Base-by-base conservation (phyloP, 2,888 invertebrate species). In the Diploptera punctata region DNA sequence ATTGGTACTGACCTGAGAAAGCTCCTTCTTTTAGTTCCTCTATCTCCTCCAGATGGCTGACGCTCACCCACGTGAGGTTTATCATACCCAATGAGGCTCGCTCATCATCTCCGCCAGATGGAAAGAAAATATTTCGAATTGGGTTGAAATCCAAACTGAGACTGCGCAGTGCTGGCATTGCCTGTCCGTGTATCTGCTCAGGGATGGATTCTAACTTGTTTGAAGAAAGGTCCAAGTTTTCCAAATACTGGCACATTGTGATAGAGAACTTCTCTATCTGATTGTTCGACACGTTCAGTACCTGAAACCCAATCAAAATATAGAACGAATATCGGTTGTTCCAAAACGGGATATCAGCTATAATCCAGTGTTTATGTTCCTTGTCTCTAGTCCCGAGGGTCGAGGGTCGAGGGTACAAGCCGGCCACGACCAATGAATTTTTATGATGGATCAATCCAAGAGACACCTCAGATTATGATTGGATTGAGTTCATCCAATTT, bases 91-190 rank as follows among this genome's bases (percentile, higher is more conserved):
- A 9, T 3, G 18, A n/a, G 26, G 85, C 83, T 38, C 49, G 31
- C 16, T 44, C 29, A 16, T 65, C 13, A 13, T 19, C 18, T 3
- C 18, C 38, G 0, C 18, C 81, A 80, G 5, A 19, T 24, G 65
- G 65, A 76, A 88, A 87, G 74, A 83, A 84, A 75, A 88, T 81
- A 38, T 78, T 79, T 62, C 81, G 80, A 16, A 89, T 80, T 1
- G 85, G 85, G 81, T 89, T 89, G 73, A 84, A 85, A 77, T 86
- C 87, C 57, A 88, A 79, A n/a, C 83, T 79, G 5, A 89, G 80
- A 57, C 83, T 84, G 67, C 84, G 83, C 73, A 89, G 80, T 76
- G 81, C 81, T 0, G 88, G 87, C 43, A 87, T 83, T 5, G 26
- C 16, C 33, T 29, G n/a, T 1, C 38, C 54, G 0, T 65, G 26